A percentile compares a stretch with the other conserved stretches of the same genome.
phyloP scores from a whole-genome alignment of 2,888 invertebrate genomes.

The Lagria hirta region DNA sequence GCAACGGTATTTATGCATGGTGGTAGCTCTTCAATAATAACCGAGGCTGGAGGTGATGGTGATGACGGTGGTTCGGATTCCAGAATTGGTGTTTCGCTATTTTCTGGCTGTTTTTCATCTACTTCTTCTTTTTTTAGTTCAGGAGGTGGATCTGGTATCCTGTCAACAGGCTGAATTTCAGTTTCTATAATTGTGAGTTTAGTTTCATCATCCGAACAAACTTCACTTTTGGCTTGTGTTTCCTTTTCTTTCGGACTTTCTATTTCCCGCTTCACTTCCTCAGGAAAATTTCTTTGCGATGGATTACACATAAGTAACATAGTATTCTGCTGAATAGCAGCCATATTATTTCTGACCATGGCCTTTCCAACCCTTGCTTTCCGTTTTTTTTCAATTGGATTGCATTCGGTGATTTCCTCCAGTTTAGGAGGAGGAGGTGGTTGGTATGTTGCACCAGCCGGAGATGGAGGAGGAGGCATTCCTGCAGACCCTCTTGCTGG shows the following conservation, averaged over 20 bases:
- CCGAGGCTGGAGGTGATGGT: slow-evolving; percentile 4
- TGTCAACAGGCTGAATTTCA: slow-evolving; percentile 21
- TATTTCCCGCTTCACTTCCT: slow-evolving; percentile 51
- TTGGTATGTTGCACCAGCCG: slow-evolving; percentile 56
- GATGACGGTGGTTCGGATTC: slow-evolving; percentile 6
- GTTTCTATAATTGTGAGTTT: slow-evolving; percentile 26
- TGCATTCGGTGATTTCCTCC: slow-evolving; percentile 37
- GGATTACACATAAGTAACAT: slow-evolving; percentile 57
- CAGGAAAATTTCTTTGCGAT: slow-evolving; percentile 35
- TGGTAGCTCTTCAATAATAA: slow-evolving; percentile 31
- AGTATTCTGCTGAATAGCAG: slow-evolving; percentile 57
- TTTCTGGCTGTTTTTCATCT: slow-evolving; percentile 4
- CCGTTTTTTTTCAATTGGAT: slow-evolving; percentile 50
- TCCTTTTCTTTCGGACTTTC: slow-evolving; percentile 52
- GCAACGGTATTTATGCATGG: slow-evolving; percentile 51
- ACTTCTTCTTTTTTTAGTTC: slow-evolving; percentile 22
- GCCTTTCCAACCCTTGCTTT: slow-evolving; percentile 65
- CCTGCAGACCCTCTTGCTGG: slow-evolving; percentile 70
- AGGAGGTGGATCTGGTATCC: slow-evolving; percentile 19
- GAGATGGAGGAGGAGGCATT: slow-evolving; percentile 64
- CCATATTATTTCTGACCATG: slow-evolving; percentile 67
- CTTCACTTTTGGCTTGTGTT: slow-evolving; percentile 39
- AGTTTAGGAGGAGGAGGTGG: slow-evolving; percentile 39
- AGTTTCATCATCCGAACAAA: slow-evolving; percentile 30
- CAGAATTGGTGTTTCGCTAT: neutral